Conservation (phyloP, 1,140 invertebrate genomes). For the Colletes latitarsis region DNA sequence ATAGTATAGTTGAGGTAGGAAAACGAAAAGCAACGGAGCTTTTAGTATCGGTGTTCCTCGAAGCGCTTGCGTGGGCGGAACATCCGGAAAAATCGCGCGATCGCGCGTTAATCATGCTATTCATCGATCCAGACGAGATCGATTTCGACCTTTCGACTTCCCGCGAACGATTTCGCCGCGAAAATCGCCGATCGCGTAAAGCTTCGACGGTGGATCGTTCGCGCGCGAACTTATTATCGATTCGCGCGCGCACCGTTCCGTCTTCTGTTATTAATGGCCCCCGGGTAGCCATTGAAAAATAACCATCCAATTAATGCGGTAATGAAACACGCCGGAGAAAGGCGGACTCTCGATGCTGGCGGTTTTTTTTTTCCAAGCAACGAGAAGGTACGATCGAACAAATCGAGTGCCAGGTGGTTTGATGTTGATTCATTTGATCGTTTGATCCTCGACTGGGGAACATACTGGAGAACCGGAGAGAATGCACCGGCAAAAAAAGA, state of each 20-base stretch:
- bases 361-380: slow-evolving; percentile 16
- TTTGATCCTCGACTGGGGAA: slow-evolving; percentile 7
- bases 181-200: slow-evolving; percentile 14
- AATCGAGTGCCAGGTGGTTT: slow-evolving; percentile 34
- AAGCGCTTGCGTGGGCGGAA: slow-evolving; percentile 49
- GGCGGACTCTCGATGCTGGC: slow-evolving; percentile 29
- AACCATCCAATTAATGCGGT: slow-evolving; percentile 27
- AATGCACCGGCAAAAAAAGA: too few species aligned
- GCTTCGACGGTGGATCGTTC: not conserved
- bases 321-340: slow-evolving; percentile 34
- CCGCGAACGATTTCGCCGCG: slow-evolving; percentile 33
- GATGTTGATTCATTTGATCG: slow-evolving; percentile 40
- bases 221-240: slow-evolving; percentile 28
- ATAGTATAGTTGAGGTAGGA: too few species aligned
- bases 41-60: not conserved
- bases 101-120: slow-evolving; percentile 62
- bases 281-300: slow-evolving; percentile 10
- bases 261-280: slow-evolving; percentile 29
- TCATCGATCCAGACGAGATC: slow-evolving; percentile 57
- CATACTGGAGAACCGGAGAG: not conserved
- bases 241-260: not conserved
- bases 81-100: slow-evolving; percentile 40
- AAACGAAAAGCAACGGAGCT: too few species aligned
- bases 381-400: slow-evolving; percentile 10
- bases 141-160: slow-evolving; percentile 51